phyloP scores from a whole-genome alignment of 2,888 invertebrate species.

The Chymomyza fuscimana region DNA sequence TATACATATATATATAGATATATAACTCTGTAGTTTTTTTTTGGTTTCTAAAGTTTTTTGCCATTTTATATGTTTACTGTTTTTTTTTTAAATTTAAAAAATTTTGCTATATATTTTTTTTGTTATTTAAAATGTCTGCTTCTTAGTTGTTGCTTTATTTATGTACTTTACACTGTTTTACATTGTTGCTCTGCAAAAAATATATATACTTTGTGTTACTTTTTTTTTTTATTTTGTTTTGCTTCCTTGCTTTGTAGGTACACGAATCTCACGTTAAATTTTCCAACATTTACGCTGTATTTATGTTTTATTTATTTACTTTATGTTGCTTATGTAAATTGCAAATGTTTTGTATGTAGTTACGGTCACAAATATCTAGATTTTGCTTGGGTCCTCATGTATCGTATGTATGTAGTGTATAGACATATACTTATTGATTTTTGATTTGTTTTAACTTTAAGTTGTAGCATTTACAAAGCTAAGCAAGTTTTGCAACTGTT shows the following conservation, averaged over 20 bases:
- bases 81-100: slow-evolving; percentile 42
- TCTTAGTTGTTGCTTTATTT: slow-evolving; percentile 22
- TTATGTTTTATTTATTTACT: slow-evolving; percentile 14
- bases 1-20: slow-evolving; percentile 41
- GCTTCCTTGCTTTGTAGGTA: slow-evolving; percentile 60
- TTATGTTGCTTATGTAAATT: slow-evolving; percentile 5
- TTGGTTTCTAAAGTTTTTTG: slow-evolving; percentile 12
- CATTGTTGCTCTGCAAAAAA: slow-evolving; percentile 68
- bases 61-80: neutral
- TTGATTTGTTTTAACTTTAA: slow-evolving; percentile 3
- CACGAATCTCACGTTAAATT: slow-evolving; percentile 70
- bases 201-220: slow-evolving; percentile 51
- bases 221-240: slow-evolving; percentile 33
- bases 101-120: slow-evolving; percentile 37
- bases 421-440: slow-evolving; percentile 3
- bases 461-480: slow-evolving; percentile 6
- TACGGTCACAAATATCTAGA: slow-evolving; percentile 33
- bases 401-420: neutral
- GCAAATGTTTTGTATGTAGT: slow-evolving; percentile 28
- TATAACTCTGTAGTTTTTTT: slow-evolving; percentile 26
- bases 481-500: neutral
- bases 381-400: slow-evolving; percentile 3
- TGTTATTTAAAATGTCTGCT: slow-evolving; percentile 56
- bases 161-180: slow-evolving; percentile 26
- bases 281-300: slow-evolving; percentile 15